Conservation (phyloP, 1,140 invertebrate species). For the Heliconius himera region DNA sequence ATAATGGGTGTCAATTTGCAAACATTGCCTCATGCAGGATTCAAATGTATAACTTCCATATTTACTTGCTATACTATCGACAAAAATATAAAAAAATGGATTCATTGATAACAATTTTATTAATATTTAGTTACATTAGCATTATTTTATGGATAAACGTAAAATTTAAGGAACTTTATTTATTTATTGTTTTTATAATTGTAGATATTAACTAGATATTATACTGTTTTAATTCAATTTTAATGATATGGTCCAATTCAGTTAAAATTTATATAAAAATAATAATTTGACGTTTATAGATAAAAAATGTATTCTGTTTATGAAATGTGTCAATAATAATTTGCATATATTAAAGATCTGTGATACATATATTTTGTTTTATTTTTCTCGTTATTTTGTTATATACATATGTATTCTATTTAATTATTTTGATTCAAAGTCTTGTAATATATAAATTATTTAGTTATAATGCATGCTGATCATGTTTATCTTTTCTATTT, state of each 20-base stretch:
- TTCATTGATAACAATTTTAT: too few relatives aligned
- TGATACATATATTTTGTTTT: constrained; percentile 22
- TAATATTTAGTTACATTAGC: too few relatives aligned
- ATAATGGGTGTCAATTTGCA: too few relatives aligned
- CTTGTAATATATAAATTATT: not conserved
- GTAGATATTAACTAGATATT: constrained; percentile 3
- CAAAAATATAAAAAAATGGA: too few relatives aligned
- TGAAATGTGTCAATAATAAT: not conserved
- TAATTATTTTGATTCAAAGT: too few relatives aligned
- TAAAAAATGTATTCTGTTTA: not conserved
- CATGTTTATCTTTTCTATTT: not conserved
- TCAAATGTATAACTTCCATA: too few relatives aligned
- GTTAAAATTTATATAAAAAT: not conserved
- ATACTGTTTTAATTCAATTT: not conserved
- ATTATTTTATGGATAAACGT: too few relatives aligned
- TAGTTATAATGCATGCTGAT: not conserved
- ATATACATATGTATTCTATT: not conserved
- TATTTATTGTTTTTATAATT: not conserved
- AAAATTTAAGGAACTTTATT: not conserved
- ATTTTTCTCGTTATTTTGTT: not conserved
- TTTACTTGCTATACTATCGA: too few relatives aligned
- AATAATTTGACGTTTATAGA: constrained; percentile 2
- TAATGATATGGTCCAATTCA: not conserved
- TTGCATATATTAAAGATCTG: constrained; percentile 19
- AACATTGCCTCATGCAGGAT: too few relatives aligned